phyloP scores from a whole-genome alignment of 2,888 invertebrate genomes.

The Trypoxylon attenuatum region DNA sequence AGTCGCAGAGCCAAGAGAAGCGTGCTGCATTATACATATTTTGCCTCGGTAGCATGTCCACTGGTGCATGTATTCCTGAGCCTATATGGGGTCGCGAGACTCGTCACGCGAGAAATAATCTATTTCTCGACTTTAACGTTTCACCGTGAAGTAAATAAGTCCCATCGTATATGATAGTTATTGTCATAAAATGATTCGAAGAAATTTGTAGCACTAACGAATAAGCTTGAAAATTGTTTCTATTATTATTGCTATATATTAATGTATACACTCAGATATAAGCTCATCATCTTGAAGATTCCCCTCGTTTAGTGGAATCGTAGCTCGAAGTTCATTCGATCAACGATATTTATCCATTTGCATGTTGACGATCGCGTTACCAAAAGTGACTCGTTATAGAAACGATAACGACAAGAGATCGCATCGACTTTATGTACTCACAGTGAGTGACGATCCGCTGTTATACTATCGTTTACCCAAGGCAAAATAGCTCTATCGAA shows the following conservation, averaged over 20 bases:
- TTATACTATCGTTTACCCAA: too few relatives aligned
- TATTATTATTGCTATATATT: too few relatives aligned
- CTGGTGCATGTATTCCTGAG: slow-evolving; percentile 63
- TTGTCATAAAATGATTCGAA: too few relatives aligned
- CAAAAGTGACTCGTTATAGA: slow-evolving; percentile 21
- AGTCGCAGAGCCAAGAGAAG: slow-evolving; percentile 13
- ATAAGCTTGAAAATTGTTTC: too few relatives aligned
- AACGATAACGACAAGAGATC: slow-evolving; percentile 32
- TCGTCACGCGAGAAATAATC: slow-evolving; percentile 57
- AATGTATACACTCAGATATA: too few relatives aligned
- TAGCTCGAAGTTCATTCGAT: slow-evolving; percentile 9
- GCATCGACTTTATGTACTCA: slow-evolving; percentile 17
- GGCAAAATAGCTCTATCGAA: too few relatives aligned
- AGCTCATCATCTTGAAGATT: background rate
- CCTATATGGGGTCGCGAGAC: slow-evolving; percentile 49
- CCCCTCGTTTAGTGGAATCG: slow-evolving; percentile 2
- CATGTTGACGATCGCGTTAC: slow-evolving; percentile 33
- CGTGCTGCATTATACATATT: slow-evolving; percentile 50
- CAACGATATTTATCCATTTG: slow-evolving; percentile 21
- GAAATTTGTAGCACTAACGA: too few relatives aligned
- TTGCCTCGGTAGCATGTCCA: slow-evolving; percentile 60
- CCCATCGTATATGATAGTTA: too few relatives aligned
- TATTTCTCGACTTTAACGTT: too few relatives aligned
- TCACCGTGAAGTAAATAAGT: too few relatives aligned
- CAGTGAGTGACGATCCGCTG: slow-evolving; percentile 21